phyloP scores from a whole-genome alignment of 1,140 invertebrate species.

The Calliphora vicina region DNA sequence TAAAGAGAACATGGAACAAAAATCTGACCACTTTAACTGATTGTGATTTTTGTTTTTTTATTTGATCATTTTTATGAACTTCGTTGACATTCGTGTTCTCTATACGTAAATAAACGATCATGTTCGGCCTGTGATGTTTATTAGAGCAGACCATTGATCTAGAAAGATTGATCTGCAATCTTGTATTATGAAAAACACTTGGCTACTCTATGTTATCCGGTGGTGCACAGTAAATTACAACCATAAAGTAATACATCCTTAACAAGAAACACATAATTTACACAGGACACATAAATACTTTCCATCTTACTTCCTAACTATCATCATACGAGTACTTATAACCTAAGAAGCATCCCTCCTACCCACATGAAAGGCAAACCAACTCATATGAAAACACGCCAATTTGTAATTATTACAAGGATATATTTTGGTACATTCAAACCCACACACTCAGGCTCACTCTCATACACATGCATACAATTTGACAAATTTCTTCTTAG shows the following conservation, averaged over 20 bases:
- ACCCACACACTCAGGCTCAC: background rate
- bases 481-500: conserved; percentile 6
- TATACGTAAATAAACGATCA: too few species aligned
- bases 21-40: too few species aligned
- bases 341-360: background rate
- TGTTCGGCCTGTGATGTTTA: too few species aligned
- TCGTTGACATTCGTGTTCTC: too few species aligned
- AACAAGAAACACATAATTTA: background rate
- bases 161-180: too few species aligned
- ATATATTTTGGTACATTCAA: background rate
- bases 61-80: too few species aligned
- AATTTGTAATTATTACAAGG: background rate
- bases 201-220: background rate
- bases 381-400: background rate
- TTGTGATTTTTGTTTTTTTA: too few species aligned
- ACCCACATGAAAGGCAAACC: too few species aligned
- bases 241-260: conserved; percentile 4
- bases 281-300: background rate
- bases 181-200: background rate
- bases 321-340: background rate
- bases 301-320: background rate
- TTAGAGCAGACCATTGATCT: too few species aligned
- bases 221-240: background rate
- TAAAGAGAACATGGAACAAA: too few species aligned
- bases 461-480: background rate